phyloP scores from a whole-genome alignment of 2,113 vertebrate genomes.

The Sylvia atricapilla region DNA sequence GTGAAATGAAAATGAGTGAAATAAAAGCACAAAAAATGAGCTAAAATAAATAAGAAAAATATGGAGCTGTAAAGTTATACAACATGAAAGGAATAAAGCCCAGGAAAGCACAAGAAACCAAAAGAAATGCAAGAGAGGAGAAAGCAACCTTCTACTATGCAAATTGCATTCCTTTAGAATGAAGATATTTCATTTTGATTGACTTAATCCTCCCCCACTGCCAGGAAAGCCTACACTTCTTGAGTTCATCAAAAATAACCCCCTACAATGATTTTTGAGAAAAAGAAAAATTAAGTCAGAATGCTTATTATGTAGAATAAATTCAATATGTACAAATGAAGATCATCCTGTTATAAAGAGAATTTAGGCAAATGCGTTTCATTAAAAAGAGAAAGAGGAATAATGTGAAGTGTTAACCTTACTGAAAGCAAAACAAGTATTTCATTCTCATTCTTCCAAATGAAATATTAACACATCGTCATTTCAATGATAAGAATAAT shows the following conservation, averaged over 20 bases:
- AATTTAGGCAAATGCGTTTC: not conserved
- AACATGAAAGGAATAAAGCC: not conserved
- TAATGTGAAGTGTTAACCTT: not conserved
- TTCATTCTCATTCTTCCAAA: not conserved
- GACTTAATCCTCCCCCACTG: conserved; percentile 4
- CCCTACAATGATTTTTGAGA: not conserved
- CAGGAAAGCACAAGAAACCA: not conserved
- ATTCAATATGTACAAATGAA: not conserved
- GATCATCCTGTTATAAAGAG: not conserved
- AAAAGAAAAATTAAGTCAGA: not conserved
- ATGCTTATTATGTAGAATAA: not conserved
- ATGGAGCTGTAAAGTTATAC: not conserved
- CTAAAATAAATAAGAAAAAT: not conserved
- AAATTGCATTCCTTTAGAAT: conserved; percentile 30
- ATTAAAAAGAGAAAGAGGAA: not conserved
- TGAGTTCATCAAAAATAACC: not conserved
- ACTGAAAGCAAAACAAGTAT: not conserved
- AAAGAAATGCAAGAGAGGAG: not conserved
- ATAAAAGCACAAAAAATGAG: not conserved
- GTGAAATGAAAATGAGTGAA: not conserved
- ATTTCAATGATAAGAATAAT: not conserved
- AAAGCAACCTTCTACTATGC: not conserved
- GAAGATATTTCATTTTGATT: conserved; percentile 43
- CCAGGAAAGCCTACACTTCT: conserved; percentile 7
- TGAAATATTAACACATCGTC: not conserved